phyloP scores from a whole-genome alignment of 2,113 vertebrate genomes.

The Morone saxatilis region DNA sequence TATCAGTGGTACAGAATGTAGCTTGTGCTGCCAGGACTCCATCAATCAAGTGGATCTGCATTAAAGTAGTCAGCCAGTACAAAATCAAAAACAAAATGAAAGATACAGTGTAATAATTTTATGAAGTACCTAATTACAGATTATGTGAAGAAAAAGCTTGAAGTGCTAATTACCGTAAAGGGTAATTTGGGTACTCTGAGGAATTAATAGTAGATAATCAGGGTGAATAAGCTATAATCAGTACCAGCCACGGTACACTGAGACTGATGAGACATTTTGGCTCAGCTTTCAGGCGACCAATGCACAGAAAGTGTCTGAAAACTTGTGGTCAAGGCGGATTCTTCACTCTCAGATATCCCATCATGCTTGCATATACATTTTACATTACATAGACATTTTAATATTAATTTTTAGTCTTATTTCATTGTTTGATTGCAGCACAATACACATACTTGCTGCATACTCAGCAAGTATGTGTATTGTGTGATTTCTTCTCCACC shows the following conservation, averaged over 20 bases:
- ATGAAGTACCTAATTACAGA: neutral
- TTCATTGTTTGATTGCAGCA: too few relatives aligned
- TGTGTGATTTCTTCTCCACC: neutral
- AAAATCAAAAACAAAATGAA: neutral
- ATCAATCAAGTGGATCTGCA: neutral
- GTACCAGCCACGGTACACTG: neutral
- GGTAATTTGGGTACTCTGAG: neutral
- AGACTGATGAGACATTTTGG: neutral
- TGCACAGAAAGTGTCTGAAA: neutral
- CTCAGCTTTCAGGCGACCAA: neutral
- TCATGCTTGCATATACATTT: neutral
- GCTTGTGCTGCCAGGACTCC: neutral
- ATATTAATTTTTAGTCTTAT: neutral
- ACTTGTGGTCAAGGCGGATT: neutral
- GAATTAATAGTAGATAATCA: conserved; percentile 15
- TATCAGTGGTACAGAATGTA: neutral
- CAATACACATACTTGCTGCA: too few relatives aligned
- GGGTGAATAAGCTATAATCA: conserved; percentile 15
- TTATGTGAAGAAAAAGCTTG: neutral
- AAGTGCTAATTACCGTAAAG: neutral
- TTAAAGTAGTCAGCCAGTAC: neutral
- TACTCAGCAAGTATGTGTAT: neutral
- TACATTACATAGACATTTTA: neutral
- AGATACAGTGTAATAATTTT: neutral
- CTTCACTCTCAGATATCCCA: neutral